Evolutionary conservation across 2,888 invertebrate species (phyloP).

Genomic region (Catocala nupta): DNA sequence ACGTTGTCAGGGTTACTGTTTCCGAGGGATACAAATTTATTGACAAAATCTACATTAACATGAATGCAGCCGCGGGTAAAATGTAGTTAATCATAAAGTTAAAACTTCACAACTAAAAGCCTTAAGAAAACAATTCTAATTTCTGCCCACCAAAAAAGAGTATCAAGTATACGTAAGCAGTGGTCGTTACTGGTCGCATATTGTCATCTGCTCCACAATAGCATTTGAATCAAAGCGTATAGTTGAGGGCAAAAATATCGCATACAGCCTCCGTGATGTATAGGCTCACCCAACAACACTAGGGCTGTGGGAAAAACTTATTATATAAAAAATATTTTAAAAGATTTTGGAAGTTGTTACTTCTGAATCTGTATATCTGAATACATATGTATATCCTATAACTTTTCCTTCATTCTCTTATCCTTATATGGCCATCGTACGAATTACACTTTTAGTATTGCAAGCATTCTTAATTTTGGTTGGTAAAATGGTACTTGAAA

Average conservation of each 20-base stretch:
- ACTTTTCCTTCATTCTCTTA: too few species aligned
- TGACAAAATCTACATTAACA: too few species aligned
- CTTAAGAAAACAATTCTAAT: constrained; percentile 15
- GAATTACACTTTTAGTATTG: too few species aligned
- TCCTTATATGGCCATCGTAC: too few species aligned
- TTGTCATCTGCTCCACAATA: constrained; percentile 76
- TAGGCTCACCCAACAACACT: constrained; percentile 22
- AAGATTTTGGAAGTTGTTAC: too few species aligned
- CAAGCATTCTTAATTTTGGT: too few species aligned
- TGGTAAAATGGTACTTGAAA: too few species aligned
- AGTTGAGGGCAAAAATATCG: constrained; percentile 78
- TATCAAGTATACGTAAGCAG: constrained; percentile 33
- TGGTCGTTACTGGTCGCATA: constrained; percentile 62
- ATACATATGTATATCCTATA: too few species aligned
- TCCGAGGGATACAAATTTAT: too few species aligned
- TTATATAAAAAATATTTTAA: not conserved
- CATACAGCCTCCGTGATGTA: constrained; percentile 62
- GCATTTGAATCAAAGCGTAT: constrained; percentile 79
- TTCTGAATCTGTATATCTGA: too few species aligned
- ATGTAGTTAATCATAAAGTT: not conserved
- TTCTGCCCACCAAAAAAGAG: constrained; percentile 8
- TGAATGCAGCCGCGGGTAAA: too few species aligned
- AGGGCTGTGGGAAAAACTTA: constrained; percentile 36
- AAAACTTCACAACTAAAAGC: not conserved
- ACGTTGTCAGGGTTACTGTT: too few species aligned